These are phyloP conservation scores for Oxyura jamaicensis DNA, from an alignment of 2,113 vertebrate genomes.

Conservation along the genomic window DNA sequence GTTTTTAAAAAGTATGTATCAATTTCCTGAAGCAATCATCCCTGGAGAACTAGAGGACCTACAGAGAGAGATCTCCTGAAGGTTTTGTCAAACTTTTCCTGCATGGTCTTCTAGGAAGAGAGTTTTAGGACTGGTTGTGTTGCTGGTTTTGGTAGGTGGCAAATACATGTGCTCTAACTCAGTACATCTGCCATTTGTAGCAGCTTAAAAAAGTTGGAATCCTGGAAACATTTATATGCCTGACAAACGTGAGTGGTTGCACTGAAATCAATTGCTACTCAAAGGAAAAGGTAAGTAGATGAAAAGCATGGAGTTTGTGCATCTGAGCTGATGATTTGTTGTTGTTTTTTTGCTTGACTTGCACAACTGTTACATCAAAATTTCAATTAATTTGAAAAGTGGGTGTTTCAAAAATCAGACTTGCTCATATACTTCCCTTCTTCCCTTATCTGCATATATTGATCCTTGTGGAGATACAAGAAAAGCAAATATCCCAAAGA, in stretches of 20 bases:
- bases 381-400: not conserved
- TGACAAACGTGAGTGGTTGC: not conserved
- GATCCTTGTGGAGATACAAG: not conserved
- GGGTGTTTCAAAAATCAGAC: not conserved
- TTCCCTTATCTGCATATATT: not conserved
- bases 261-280: fast-evolving
- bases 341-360: not conserved
- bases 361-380: not conserved
- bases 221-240: not conserved
- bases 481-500: not conserved
- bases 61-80: not conserved
- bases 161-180: not conserved
- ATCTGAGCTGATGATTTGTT: not conserved
- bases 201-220: not conserved
- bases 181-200: not conserved
- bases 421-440: not conserved
- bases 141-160: not conserved
- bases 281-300: not conserved
- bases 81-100: fast-evolving
- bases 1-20: not conserved
- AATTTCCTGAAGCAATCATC: not conserved
- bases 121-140: not conserved
- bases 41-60: not conserved
- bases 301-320: not conserved
- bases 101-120: not conserved